phyloP scores from a whole-genome alignment of 2,113 vertebrate genomes.

The Raja brachyura region DNA sequence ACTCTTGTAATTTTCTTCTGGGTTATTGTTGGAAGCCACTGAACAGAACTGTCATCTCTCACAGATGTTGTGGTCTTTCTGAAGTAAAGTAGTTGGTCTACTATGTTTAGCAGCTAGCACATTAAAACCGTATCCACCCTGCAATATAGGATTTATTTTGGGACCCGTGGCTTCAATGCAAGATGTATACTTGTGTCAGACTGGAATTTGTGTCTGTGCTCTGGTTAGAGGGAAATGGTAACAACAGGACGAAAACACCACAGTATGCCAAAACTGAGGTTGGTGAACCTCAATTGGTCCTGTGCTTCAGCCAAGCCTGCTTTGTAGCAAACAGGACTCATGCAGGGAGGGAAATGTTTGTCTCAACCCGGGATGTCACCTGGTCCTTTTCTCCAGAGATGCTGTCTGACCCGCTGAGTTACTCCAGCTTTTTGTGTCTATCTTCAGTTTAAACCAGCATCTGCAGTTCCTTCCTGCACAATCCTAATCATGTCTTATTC shows the following conservation, averaged over 20 bases:
- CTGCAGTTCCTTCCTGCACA: too few species aligned
- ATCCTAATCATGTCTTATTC: too few species aligned
- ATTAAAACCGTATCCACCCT: not conserved
- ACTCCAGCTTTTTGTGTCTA: too few species aligned
- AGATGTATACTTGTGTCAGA: not conserved
- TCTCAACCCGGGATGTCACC: too few species aligned
- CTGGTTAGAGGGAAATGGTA: not conserved
- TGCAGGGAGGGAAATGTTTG: not conserved
- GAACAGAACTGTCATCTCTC: not conserved
- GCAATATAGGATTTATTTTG: not conserved
- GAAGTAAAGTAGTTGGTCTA: not conserved
- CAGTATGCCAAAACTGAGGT: not conserved
- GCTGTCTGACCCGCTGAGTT: too few species aligned
- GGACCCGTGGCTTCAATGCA: not conserved
- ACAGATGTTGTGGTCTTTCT: slow-evolving; percentile 18
- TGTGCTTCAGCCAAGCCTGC: not conserved
- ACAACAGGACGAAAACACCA: not conserved
- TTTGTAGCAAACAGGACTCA: not conserved
- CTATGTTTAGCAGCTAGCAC: not conserved
- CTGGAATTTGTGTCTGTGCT: not conserved
- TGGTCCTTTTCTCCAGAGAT: too few species aligned
- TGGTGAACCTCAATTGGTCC: not conserved
- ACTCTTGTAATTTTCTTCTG: too few species aligned
- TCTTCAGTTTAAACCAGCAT: too few species aligned
- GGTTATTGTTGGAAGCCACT: not conserved